phyloP scores from a whole-genome alignment of 2,888 invertebrate genomes.

The Thereva nobilitata region DNA sequence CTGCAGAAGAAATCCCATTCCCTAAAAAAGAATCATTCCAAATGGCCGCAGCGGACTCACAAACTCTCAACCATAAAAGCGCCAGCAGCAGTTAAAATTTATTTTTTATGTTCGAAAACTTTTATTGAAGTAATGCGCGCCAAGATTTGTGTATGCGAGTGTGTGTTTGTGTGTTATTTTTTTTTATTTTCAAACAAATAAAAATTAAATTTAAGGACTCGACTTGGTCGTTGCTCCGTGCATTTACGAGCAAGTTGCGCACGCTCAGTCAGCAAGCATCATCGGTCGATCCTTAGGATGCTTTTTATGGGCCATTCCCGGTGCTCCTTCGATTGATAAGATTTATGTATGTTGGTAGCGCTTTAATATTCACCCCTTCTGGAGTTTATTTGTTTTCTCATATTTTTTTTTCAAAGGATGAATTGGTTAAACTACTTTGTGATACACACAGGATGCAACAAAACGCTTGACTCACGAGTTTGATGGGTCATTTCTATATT shows the following conservation, averaged over 20 bases:
- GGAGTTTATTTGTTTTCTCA: constrained; percentile 19
- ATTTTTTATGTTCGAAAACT: constrained; percentile 30
- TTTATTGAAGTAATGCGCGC: constrained; percentile 27
- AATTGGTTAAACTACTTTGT: constrained; percentile 26
- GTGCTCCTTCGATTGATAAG: constrained; percentile 28
- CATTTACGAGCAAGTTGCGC: constrained; percentile 26
- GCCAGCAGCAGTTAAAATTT: constrained; percentile 30
- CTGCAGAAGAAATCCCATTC: constrained; percentile 1
- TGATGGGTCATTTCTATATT: constrained; percentile 25
- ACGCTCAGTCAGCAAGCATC: constrained; percentile 7
- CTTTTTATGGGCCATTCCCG: constrained; percentile 27
- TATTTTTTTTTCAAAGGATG: constrained; percentile 21
- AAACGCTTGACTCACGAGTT: not conserved
- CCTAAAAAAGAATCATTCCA: not conserved
- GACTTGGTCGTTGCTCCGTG: constrained; percentile 6
- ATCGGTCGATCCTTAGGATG: not conserved
- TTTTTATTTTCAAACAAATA: not conserved
- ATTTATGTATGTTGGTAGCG: constrained; percentile 21
- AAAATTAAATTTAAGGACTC: constrained; percentile 22
- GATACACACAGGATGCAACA: not conserved
- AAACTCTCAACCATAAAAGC: constrained; percentile 27
- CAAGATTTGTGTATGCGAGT: constrained; percentile 7
- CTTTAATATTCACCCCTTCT: constrained; percentile 36
- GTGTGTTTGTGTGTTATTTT: no score
- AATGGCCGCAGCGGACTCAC: no score